A percentile compares a stretch with the other conserved stretches of the same genome.
These are phyloP conservation scores for Malurus alboscapulatus DNA, from an alignment of 2,113 vertebrate species.

Conservation along the genomic window DNA sequence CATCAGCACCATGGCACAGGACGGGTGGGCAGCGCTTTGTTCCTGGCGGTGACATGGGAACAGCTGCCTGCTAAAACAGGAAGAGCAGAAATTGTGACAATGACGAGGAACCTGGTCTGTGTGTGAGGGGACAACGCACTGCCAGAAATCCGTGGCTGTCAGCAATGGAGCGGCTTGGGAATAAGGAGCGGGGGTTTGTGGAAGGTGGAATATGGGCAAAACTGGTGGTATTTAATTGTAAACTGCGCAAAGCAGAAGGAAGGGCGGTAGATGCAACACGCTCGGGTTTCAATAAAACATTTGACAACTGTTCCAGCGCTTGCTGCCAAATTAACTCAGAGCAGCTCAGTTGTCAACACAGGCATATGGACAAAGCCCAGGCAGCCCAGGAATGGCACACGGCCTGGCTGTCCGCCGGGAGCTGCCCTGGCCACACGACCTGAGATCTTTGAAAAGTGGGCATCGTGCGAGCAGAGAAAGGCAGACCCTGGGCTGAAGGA, in stretches of 20 bases:
- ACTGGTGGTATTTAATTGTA: slow-evolving; percentile 32
- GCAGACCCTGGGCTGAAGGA: accelerated
- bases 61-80: slow-evolving; percentile 58
- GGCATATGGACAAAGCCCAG: slow-evolving; percentile 48
- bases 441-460: neutral
- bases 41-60: accelerated
- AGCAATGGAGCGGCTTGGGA: neutral
- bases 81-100: neutral
- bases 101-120: neutral
- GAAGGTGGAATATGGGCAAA: slow-evolving; percentile 44
- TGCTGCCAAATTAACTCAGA: slow-evolving; percentile 57
- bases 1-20: neutral
- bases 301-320: slow-evolving; percentile 48
- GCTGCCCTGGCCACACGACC: neutral
- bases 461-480: accelerated
- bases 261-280: slow-evolving; percentile 47
- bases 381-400: neutral
- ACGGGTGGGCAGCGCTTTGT: neutral
- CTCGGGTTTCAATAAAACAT: slow-evolving; percentile 43
- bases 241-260: slow-evolving; percentile 46
- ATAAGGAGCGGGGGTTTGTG: slow-evolving; percentile 1
- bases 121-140: accelerated
- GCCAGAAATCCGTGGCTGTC: neutral
- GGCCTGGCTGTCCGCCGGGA: neutral
- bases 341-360: slow-evolving; percentile 19